Evolutionary conservation across 1,140 invertebrate genomes (phyloP).

Genomic region (Panagrolaimus sp.): DNA sequence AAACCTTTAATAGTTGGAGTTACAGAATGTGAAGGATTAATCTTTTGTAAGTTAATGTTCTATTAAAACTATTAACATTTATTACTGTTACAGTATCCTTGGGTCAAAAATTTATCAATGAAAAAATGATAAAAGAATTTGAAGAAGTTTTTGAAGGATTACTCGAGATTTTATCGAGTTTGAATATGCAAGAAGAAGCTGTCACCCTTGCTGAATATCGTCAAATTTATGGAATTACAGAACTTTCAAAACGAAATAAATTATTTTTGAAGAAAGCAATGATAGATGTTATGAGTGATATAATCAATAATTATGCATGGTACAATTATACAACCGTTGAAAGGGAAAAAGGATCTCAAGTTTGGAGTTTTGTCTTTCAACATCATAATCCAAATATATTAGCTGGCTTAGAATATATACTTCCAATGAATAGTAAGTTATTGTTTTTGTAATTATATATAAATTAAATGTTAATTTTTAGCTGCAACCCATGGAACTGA

Average conservation of each 20-base stretch:
- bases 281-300: neutral
- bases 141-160: neutral
- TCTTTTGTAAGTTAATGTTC: constrained; percentile 41
- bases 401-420: constrained; percentile 11
- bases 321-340: constrained; percentile 19
- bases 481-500: constrained; percentile 42
- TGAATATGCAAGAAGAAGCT: neutral
- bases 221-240: constrained; percentile 20
- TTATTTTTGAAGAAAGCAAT: neutral
- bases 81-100: neutral
- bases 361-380: constrained; percentile 12
- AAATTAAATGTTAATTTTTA: constrained; percentile 27
- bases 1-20: constrained; percentile 39
- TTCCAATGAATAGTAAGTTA: constrained; percentile 28
- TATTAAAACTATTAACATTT: neutral
- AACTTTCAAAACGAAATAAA: constrained; percentile 12
- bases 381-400: constrained; percentile 22
- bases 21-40: constrained; percentile 41
- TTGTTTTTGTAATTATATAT: constrained; percentile 9
- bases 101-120: constrained; percentile 15
- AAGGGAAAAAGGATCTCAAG: neutral
- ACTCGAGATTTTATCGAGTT: neutral
- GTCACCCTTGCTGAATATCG: neutral
- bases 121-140: constrained; percentile 6
- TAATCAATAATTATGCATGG: constrained; percentile 2